Conservation (phyloP, 2,888 invertebrate species). For the Leucophenga maculata region DNA sequence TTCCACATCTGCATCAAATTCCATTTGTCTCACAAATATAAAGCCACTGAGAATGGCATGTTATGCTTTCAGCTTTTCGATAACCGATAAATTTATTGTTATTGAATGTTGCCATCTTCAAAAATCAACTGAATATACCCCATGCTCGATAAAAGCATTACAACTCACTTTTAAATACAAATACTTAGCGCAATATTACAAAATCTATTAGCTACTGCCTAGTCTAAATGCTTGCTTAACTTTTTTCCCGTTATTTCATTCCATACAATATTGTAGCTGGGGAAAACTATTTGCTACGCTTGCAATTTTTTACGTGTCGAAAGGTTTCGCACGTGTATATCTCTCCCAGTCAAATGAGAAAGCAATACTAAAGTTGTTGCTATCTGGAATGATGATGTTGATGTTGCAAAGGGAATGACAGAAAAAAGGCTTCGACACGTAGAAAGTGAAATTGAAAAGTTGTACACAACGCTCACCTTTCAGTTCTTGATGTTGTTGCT, state of each 20-base stretch:
- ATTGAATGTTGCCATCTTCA: too few species aligned
- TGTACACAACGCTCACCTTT: conserved; percentile 45
- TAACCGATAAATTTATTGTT: too few species aligned
- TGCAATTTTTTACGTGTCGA: conserved; percentile 27
- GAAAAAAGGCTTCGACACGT: conserved; percentile 10
- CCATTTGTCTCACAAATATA: too few species aligned
- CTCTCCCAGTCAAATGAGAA: neutral
- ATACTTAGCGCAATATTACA: too few species aligned
- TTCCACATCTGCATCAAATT: too few species aligned
- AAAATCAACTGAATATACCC: too few species aligned
- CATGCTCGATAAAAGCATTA: too few species aligned
- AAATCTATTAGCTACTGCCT: too few species aligned
- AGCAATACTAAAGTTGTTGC: neutral
- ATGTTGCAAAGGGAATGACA: neutral
- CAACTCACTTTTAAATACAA: too few species aligned
- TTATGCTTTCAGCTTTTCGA: too few species aligned
- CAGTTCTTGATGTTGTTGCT: conserved; percentile 30
- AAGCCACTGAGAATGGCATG: too few species aligned
- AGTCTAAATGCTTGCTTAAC: neutral
- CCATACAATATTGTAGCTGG: neutral
- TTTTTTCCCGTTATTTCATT: neutral
- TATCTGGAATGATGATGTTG: neutral
- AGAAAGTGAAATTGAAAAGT: conserved; percentile 26
- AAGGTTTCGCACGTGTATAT: conserved; percentile 17
- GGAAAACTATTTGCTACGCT: conserved; percentile 14